phyloP scores from a whole-genome alignment of 2,797 vertebrate genomes.

The Anguilla marmorata region DNA sequence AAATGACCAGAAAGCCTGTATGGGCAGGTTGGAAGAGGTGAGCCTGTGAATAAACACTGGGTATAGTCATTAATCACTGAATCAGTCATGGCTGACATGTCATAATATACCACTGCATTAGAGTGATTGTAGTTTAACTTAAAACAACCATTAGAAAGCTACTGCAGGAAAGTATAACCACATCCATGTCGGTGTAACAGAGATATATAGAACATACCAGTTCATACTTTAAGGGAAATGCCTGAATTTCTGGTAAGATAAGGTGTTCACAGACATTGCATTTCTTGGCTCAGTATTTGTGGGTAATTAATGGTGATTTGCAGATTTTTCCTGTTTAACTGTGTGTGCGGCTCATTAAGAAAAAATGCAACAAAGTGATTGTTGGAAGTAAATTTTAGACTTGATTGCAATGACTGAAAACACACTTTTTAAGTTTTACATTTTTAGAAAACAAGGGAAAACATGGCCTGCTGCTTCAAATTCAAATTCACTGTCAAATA shows the following conservation, averaged over 20 bases:
- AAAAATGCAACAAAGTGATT: conserved; percentile 48
- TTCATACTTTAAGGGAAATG: background rate
- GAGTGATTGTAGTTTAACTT: background rate
- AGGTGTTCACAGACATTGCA: background rate
- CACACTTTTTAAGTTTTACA: too few species aligned
- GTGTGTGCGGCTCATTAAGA: conserved; percentile 51
- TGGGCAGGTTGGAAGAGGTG: conserved; percentile 9
- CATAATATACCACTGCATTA: conserved; percentile 2
- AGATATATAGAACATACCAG: background rate
- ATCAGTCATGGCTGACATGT: conserved; percentile 3
- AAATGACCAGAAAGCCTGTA: conserved; percentile 7
- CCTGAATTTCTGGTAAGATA: background rate
- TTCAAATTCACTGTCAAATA: too few species aligned
- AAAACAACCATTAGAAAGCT: background rate
- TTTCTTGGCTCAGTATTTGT: background rate
- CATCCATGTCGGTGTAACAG: background rate
- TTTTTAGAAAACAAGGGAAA: too few species aligned
- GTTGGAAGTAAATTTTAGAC: conserved; percentile 31
- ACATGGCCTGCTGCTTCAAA: too few species aligned
- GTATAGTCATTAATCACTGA: conserved; percentile 15
- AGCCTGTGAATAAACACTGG: background rate
- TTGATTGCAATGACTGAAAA: too few species aligned
- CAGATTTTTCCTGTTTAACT: conserved; percentile 9
- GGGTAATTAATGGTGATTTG: background rate
- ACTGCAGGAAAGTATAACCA: background rate